A percentile compares a stretch with the other conserved stretches of the same genome.
Conservation (phyloP, 2,888 invertebrate species). For the Beris chalybata region DNA sequence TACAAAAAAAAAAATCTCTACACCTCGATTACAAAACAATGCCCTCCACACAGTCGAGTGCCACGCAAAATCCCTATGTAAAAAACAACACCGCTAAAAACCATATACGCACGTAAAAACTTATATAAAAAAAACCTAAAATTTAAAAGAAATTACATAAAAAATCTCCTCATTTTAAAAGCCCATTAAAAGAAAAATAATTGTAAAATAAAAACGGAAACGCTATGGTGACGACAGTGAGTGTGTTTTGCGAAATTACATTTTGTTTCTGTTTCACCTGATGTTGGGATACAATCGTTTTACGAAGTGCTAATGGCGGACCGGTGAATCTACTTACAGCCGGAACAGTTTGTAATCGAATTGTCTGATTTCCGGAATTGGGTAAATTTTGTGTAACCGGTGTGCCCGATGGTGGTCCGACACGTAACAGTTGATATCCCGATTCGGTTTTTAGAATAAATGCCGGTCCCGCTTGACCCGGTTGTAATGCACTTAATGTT, state of each 20-base stretch:
- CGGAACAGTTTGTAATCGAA: constrained; percentile 85
- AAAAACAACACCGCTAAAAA: constrained; percentile 27
- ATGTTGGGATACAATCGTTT: constrained; percentile 59
- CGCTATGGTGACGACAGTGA: constrained; percentile 7
- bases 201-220: constrained; percentile 11
- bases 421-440: constrained; percentile 90
- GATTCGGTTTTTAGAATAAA: constrained; percentile 95
- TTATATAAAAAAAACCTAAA: neutral
- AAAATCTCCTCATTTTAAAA: neutral
- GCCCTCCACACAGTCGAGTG: too few relatives aligned
- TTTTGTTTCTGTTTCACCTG: constrained; percentile 56
- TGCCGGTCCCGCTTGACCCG: constrained; percentile 83
- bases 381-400: constrained; percentile 57
- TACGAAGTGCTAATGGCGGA: constrained; percentile 64
- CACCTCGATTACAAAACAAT: too few relatives aligned
- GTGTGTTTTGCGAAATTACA: constrained; percentile 45
- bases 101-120: constrained; percentile 6
- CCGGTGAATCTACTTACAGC: constrained; percentile 79
- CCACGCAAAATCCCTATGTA: constrained; percentile 4
- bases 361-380: constrained; percentile 68
- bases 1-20: too few relatives aligned
- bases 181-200: neutral
- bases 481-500: constrained; percentile 85
- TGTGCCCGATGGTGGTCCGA: constrained; percentile 72
- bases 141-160: constrained; percentile 1